Percentiles rank a stretch among this genome's conserved stretches.
phyloP scores from a whole-genome alignment of 1,140 invertebrate species.

The Sarcophaga bullata region DNA sequence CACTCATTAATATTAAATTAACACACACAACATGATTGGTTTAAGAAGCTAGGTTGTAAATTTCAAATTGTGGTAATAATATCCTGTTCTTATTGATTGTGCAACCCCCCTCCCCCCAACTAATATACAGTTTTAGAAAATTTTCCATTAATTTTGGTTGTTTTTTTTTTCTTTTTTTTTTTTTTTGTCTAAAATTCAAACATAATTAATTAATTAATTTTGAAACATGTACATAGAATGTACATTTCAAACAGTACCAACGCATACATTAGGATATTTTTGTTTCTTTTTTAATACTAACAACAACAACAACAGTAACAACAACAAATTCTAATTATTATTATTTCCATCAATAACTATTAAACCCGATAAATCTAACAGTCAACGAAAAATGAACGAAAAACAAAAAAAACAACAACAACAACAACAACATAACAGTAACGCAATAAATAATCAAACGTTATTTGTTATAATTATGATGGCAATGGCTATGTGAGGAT shows the following conservation, averaged over 20 bases:
- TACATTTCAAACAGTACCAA: too few relatives aligned
- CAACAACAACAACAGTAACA: background rate
- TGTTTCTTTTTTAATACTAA: background rate
- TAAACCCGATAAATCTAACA: background rate
- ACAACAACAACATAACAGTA: too few relatives aligned
- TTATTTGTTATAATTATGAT: background rate
- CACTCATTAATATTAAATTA: too few relatives aligned
- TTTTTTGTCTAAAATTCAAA: background rate
- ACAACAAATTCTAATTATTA: background rate
- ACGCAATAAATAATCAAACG: constrained; percentile 24
- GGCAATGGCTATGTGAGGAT: background rate
- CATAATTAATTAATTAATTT: constrained; percentile 22
- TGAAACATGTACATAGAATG: background rate
- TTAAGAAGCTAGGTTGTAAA: too few relatives aligned
- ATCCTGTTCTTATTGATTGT: too few relatives aligned
- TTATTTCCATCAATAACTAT: constrained; percentile 8
- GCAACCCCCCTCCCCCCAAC: too few relatives aligned
- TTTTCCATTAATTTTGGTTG: background rate
- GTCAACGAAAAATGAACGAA: too few relatives aligned
- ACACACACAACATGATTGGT: too few relatives aligned
- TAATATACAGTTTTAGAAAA: too few relatives aligned
- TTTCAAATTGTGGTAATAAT: too few relatives aligned
- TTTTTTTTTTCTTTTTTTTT: background rate
- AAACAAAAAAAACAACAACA: too few relatives aligned
- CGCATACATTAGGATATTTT: background rate